Evolutionary conservation across 2,113 vertebrate species (phyloP).

Genomic region (Steatornis caripensis): DNA sequence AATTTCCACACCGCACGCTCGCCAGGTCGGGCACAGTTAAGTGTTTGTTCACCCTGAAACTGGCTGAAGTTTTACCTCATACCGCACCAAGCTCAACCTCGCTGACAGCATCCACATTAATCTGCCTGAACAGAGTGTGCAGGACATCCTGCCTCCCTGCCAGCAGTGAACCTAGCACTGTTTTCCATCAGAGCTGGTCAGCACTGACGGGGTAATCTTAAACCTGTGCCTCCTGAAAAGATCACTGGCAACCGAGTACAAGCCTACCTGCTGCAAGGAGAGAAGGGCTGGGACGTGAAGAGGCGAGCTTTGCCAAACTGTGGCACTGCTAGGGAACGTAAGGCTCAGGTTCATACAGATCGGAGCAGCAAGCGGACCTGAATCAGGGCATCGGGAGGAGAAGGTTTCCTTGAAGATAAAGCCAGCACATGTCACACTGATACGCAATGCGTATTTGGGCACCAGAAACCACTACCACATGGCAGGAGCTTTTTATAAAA

Average conservation of each 20-base stretch:
- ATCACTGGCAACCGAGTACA: neutral
- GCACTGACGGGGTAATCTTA: neutral
- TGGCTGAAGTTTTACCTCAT: neutral
- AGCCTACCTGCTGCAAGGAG: neutral
- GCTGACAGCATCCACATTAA: neutral
- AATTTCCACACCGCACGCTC: neutral
- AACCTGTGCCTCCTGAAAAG: neutral
- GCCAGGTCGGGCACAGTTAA: neutral
- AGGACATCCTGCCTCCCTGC: neutral
- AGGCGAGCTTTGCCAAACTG: neutral
- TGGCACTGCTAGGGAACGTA: neutral
- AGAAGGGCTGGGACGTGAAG: neutral
- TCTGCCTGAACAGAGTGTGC: fast-evolving
- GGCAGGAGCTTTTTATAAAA: constrained; percentile 22
- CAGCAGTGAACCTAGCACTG: neutral
- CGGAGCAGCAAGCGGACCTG: neutral
- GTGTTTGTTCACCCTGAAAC: neutral
- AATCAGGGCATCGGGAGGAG: neutral
- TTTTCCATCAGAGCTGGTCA: neutral
- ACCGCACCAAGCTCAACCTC: neutral
- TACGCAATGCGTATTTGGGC: neutral
- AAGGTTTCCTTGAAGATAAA: neutral
- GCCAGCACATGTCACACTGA: neutral
- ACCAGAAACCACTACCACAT: neutral
- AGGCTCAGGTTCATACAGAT: neutral